Conservation (phyloP, 2,113 vertebrate genomes). For the Sebastes schlegelii region DNA sequence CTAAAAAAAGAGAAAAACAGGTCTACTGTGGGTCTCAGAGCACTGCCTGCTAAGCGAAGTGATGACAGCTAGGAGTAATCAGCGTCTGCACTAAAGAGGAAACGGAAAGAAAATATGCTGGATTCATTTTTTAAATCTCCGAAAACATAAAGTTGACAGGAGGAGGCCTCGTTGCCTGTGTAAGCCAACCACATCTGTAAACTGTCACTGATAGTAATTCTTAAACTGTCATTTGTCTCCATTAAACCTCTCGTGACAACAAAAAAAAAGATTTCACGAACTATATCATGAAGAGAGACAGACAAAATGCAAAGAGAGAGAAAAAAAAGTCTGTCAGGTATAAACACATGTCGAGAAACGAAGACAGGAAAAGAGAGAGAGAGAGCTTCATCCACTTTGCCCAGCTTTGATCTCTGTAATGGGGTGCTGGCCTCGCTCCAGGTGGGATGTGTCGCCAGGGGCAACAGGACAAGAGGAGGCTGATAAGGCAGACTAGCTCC, state of each 20-base stretch:
- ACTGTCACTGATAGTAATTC: constrained; percentile 40
- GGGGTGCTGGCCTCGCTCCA: constrained; percentile 70
- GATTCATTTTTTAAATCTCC: constrained; percentile 17
- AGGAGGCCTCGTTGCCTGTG: constrained; percentile 32
- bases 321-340: constrained; percentile 23
- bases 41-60: constrained; percentile 5
- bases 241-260: neutral
- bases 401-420: constrained; percentile 78
- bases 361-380: constrained; percentile 30
- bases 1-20: too few relatives aligned
- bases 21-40: neutral
- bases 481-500: constrained; percentile 59
- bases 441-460: constrained; percentile 73
- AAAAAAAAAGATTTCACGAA: neutral
- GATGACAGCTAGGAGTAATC: constrained; percentile 60
- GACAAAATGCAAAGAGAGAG: neutral
- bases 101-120: constrained; percentile 22
- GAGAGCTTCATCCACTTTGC: constrained; percentile 60
- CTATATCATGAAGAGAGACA: neutral
- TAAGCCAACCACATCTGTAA: constrained; percentile 31
- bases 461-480: constrained; percentile 73
- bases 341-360: constrained; percentile 27
- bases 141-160: constrained; percentile 28
- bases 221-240: neutral
- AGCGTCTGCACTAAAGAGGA: constrained; percentile 12